A percentile compares a stretch with the other conserved stretches of the same genome.
Evolutionary conservation across 2,888 invertebrate genomes (phyloP).

Genomic region (Gari tellinella): DNA sequence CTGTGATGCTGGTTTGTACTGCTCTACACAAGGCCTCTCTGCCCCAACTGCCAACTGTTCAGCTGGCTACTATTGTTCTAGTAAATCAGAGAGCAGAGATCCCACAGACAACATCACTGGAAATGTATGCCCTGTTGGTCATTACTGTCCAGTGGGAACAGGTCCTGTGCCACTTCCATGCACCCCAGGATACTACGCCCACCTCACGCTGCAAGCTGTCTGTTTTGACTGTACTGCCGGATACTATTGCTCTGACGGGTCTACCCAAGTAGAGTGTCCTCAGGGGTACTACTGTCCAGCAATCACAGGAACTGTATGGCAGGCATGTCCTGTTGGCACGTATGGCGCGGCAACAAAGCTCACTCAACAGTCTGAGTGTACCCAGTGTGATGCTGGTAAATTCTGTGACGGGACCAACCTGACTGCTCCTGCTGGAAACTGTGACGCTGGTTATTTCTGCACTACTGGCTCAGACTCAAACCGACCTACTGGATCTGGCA

Average conservation of each 20-base stretch:
- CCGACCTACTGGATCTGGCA: constrained; percentile 67
- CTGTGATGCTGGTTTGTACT: constrained; percentile 80
- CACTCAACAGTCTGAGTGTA: constrained; percentile 74
- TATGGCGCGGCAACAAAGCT: constrained; percentile 73
- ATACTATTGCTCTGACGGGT: constrained; percentile 76
- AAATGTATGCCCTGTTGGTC: constrained; percentile 72
- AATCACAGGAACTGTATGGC: constrained; percentile 75
- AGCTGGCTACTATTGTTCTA: constrained; percentile 74
- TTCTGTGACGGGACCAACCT: constrained; percentile 77
- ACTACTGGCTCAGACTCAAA: constrained; percentile 72
- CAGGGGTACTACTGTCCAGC: constrained; percentile 79
- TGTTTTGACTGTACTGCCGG: constrained; percentile 78
- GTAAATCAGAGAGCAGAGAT: constrained; percentile 63
- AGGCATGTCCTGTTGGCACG: constrained; percentile 80
- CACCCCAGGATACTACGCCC: constrained; percentile 74
- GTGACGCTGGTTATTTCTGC: constrained; percentile 81
- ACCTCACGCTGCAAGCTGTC: constrained; percentile 63
- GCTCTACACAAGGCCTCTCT: constrained; percentile 73
- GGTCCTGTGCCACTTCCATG: constrained; percentile 70
- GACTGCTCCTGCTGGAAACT: constrained; percentile 76
- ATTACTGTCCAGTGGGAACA: constrained; percentile 78
- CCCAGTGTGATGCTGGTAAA: constrained; percentile 78
- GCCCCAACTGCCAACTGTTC: constrained; percentile 74
- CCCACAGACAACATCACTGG: constrained; percentile 75
- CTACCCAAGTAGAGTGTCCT: constrained; percentile 75